These are phyloP conservation scores for Parthenolecanium corni DNA, from an alignment of 2,888 invertebrate species.

Conservation along the genomic window DNA sequence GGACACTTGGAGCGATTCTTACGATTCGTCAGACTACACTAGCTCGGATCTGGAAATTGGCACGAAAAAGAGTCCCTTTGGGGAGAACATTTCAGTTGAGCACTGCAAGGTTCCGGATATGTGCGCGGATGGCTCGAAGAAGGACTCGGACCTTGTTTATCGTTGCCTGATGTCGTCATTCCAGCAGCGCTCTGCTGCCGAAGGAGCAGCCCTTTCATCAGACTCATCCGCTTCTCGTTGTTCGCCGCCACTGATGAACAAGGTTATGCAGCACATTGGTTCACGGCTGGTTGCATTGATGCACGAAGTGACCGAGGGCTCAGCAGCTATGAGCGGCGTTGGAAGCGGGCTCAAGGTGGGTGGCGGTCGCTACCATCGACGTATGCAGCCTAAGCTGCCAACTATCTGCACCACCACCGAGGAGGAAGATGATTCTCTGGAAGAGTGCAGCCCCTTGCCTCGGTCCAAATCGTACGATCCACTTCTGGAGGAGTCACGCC, in stretches of 20 bases:
- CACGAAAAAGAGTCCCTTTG: slow-evolving; percentile 48
- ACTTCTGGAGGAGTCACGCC: slow-evolving; percentile 49
- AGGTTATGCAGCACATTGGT: slow-evolving; percentile 86
- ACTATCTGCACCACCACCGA: slow-evolving; percentile 44
- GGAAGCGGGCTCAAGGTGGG: neutral
- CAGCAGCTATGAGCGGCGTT: slow-evolving; percentile 30
- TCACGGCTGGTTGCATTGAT: slow-evolving; percentile 74
- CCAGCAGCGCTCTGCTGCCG: slow-evolving; percentile 52
- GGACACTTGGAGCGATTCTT: slow-evolving; percentile 87
- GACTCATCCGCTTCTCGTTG: slow-evolving; percentile 45
- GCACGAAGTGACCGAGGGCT: slow-evolving; percentile 72
- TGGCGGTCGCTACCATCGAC: slow-evolving; percentile 40
- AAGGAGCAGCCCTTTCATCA: slow-evolving; percentile 28
- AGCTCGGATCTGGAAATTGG: slow-evolving; percentile 70
- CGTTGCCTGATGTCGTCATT: slow-evolving; percentile 73
- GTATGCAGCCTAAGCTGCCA: slow-evolving; percentile 39
- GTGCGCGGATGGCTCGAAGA: slow-evolving; percentile 33
- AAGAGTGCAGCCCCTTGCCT: slow-evolving; percentile 50
- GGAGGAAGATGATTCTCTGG: slow-evolving; percentile 60
- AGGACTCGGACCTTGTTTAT: slow-evolving; percentile 77
- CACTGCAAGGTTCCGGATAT: neutral
- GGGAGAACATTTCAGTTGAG: neutral
- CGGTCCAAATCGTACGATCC: slow-evolving; percentile 75
- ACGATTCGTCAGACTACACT: slow-evolving; percentile 84
- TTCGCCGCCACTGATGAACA: slow-evolving; percentile 75